These are phyloP conservation scores for Ophion slaviceki DNA, from an alignment of 2,888 invertebrate genomes.

Conservation along the genomic window DNA sequence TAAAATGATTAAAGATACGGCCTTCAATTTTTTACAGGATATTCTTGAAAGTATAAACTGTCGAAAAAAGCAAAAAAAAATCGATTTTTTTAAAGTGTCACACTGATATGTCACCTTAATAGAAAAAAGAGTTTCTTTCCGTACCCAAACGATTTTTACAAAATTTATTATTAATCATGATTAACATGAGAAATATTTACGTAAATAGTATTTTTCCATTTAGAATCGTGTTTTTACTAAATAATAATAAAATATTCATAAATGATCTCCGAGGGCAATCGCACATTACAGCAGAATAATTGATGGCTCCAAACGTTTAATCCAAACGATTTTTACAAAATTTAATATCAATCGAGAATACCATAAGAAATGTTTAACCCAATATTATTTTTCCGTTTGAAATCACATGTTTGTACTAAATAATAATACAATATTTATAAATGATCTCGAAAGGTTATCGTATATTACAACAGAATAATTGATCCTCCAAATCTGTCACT, in stretches of 20 bases:
- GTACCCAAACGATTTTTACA: not conserved
- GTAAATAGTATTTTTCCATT: not conserved
- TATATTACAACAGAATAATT: not conserved
- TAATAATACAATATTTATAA: not conserved
- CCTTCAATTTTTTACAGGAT: too few species aligned
- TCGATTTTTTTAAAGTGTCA: too few species aligned
- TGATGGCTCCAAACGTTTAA: not conserved
- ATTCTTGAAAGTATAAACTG: too few species aligned
- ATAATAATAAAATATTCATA: not conserved
- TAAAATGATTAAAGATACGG: too few species aligned
- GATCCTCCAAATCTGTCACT: not conserved
- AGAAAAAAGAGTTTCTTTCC: too few species aligned
- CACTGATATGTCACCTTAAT: too few species aligned
- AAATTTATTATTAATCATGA: not conserved
- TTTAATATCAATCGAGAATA: not conserved
- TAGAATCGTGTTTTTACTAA: not conserved
- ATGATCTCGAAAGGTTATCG: not conserved
- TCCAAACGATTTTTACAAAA: not conserved
- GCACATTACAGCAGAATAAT: not conserved
- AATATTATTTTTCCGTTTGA: not conserved
- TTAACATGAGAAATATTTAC: not conserved
- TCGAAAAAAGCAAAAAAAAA: too few species aligned
- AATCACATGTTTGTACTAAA: not conserved
- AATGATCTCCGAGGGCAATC: not conserved
- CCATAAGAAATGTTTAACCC: not conserved